phyloP scores from a whole-genome alignment of 2,888 invertebrate genomes.

The Mycogona germanica region DNA sequence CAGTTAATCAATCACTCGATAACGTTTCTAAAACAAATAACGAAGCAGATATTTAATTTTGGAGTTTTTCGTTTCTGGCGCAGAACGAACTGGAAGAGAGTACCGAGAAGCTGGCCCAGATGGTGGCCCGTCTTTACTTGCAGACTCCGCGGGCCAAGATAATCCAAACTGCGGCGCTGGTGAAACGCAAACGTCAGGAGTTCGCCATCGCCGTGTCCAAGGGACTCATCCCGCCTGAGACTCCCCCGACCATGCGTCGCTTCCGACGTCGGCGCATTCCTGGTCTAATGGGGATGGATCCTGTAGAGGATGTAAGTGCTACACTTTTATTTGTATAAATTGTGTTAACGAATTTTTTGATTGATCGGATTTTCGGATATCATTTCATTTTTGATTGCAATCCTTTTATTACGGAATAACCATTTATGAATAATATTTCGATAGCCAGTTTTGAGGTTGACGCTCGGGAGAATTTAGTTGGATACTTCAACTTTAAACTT shows the following conservation, averaged over 20 bases:
- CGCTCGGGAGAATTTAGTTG: no score
- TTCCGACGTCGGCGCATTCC: slow-evolving; percentile 37
- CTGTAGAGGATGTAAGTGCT: slow-evolving; percentile 36
- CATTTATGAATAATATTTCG: no score
- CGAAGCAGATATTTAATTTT: no score
- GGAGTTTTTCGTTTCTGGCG: neutral
- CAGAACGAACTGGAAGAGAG: slow-evolving; percentile 53
- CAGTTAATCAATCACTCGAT: no score
- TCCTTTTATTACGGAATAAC: slow-evolving; percentile 3
- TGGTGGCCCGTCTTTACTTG: slow-evolving; percentile 50
- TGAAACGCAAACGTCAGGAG: slow-evolving; percentile 48
- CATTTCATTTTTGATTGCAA: slow-evolving; percentile 1
- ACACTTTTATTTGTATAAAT: neutral
- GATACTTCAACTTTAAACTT: no score
- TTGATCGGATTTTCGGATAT: neutral
- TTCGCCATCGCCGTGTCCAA: slow-evolving; percentile 48
- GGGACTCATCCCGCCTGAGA: slow-evolving; percentile 45
- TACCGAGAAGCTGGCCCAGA: slow-evolving; percentile 50
- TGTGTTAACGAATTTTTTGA: no score
- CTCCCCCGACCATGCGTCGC: slow-evolving; percentile 46
- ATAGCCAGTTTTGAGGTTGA: no score
- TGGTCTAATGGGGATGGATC: slow-evolving; percentile 32
- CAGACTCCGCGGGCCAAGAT: slow-evolving; percentile 48
- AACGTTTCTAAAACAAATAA: no score
- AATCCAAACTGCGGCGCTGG: slow-evolving; percentile 46